A percentile compares a stretch with the other conserved stretches of the same genome.
Evolutionary conservation across 2,888 invertebrate genomes (phyloP).

Genomic region (Taenaris catops): DNA sequence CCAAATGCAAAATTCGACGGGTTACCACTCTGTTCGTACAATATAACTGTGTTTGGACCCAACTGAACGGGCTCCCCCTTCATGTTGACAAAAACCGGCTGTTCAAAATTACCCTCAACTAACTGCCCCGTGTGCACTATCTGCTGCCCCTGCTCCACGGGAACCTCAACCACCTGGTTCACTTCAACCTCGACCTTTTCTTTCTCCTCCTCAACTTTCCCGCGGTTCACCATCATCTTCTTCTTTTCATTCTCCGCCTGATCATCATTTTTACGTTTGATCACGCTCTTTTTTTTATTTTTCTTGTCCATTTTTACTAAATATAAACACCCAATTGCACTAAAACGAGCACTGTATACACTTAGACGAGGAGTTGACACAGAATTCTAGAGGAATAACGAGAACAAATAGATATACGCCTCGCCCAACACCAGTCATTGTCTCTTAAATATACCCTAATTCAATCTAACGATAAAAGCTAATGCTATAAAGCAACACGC

Average conservation of each 20-base stretch:
- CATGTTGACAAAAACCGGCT: slow-evolving; percentile 74
- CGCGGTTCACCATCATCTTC: slow-evolving; percentile 59
- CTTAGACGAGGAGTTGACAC: slow-evolving; percentile 25
- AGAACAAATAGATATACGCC: slow-evolving; percentile 34
- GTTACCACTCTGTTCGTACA: slow-evolving; percentile 70
- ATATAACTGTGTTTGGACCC: slow-evolving; percentile 71
- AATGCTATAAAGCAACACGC: slow-evolving; percentile 16
- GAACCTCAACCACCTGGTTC: slow-evolving; percentile 68
- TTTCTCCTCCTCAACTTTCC: slow-evolving; percentile 52
- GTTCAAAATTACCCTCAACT: slow-evolving; percentile 71
- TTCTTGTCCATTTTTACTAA: slow-evolving; percentile 74
- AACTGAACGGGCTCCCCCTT: slow-evolving; percentile 72
- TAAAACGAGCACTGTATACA: slow-evolving; percentile 31
- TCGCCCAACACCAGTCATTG: slow-evolving; percentile 49
- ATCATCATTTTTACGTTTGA: slow-evolving; percentile 71
- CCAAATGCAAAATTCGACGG: slow-evolving; percentile 71
- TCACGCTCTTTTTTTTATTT: slow-evolving; percentile 70
- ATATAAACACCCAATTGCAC: slow-evolving; percentile 32
- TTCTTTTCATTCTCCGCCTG: slow-evolving; percentile 59
- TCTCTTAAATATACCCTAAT: slow-evolving; percentile 14
- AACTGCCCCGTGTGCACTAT: slow-evolving; percentile 68
- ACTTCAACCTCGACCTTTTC: slow-evolving; percentile 60
- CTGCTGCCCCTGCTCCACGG: slow-evolving; percentile 68
- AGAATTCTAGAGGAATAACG: slow-evolving; percentile 25
- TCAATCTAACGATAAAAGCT: slow-evolving; percentile 12